These are phyloP conservation scores for Petrolisthes manimaculis DNA, from an alignment of 2,888 invertebrate genomes.

Conservation along the genomic window DNA sequence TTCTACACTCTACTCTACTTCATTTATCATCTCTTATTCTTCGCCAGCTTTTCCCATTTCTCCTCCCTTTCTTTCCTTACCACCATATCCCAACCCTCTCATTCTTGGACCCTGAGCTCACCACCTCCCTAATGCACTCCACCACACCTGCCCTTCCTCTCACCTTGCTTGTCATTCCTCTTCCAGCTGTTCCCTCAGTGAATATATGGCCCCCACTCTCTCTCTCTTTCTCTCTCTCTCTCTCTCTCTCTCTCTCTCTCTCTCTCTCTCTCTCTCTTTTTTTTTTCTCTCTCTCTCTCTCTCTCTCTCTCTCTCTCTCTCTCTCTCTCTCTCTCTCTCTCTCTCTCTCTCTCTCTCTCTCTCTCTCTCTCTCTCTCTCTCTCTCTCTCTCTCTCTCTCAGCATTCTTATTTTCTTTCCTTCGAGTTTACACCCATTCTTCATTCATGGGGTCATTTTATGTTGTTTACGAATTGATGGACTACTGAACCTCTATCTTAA, in stretches of 20 bases:
- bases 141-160: too few relatives aligned
- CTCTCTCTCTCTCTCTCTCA: conserved; percentile 9
- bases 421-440: neutral
- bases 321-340: conserved; percentile 26
- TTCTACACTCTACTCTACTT: too few relatives aligned
- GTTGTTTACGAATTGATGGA: too few relatives aligned
- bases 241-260: neutral
- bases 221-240: neutral
- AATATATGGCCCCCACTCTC: neutral
- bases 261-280: neutral
- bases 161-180: too few relatives aligned
- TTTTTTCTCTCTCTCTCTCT: neutral
- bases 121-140: too few relatives aligned
- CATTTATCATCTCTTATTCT: too few relatives aligned
- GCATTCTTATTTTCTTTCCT: neutral
- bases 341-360: conserved; percentile 43
- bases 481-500: too few relatives aligned
- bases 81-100: too few relatives aligned
- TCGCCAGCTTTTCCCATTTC: too few relatives aligned
- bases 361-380: conserved; percentile 35
- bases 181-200: too few relatives aligned
- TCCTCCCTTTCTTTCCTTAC: too few relatives aligned
- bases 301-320: neutral
- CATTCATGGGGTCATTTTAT: neutral
- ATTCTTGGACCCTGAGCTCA: too few relatives aligned